Conservation (phyloP, 35 echinoderm and acorn worm species). For the Ophiothrix spiculata region DNA sequence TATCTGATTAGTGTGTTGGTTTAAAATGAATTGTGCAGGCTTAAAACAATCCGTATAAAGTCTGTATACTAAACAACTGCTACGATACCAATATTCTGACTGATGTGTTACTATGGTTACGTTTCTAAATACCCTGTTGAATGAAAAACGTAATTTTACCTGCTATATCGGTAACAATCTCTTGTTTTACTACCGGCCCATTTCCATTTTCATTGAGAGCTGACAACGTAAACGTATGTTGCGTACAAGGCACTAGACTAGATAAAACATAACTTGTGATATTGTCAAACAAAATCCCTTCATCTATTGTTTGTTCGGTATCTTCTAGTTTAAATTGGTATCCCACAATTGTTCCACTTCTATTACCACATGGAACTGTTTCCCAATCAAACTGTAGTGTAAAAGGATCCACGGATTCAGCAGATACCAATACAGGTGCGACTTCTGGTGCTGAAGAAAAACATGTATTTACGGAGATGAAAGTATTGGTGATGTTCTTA, state of each 20-base stretch:
- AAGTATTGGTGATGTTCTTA: too few relatives aligned
- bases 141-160: too few relatives aligned
- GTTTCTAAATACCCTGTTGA: too few relatives aligned
- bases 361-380: neutral
- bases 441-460: neutral
- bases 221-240: neutral
- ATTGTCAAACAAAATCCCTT: neutral
- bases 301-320: neutral
- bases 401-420: neutral
- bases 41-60: too few relatives aligned
- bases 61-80: too few relatives aligned
- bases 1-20: too few relatives aligned
- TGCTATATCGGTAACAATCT: neutral
- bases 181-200: neutral
- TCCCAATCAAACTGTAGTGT: neutral
- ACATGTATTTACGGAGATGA: too few relatives aligned
- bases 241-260: neutral
- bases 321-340: neutral
- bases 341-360: neutral
- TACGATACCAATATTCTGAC: too few relatives aligned
- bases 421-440: neutral
- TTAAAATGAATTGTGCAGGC: too few relatives aligned
- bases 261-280: neutral
- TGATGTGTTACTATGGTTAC: too few relatives aligned
- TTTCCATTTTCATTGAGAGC: neutral